Percentiles rank a stretch among this genome's conserved stretches.
Evolutionary conservation across 2,113 vertebrate species (phyloP).

Genomic region (Varanus komodoensis): DNA sequence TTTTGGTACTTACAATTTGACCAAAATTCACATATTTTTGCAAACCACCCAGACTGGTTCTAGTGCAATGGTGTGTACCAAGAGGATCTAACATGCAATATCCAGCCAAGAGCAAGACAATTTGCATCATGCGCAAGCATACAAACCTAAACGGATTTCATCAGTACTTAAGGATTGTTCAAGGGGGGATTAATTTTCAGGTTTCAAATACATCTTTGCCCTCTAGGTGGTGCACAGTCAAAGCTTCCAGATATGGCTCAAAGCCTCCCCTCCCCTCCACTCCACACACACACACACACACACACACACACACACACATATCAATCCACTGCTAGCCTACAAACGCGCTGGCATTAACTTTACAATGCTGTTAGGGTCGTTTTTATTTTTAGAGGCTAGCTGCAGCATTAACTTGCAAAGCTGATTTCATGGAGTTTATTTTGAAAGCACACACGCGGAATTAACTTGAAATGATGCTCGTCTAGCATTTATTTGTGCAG

Average conservation of each 20-base stretch:
- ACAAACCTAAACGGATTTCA: neutral
- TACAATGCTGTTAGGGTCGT: neutral
- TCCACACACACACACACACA: too few relatives aligned
- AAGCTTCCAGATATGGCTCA: neutral
- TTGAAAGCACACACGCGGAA: slow-evolving; percentile 61
- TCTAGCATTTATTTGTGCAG: neutral
- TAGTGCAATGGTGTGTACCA: neutral
- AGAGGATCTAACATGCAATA: neutral
- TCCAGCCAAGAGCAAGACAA: neutral
- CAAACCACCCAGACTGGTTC: neutral
- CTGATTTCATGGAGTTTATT: slow-evolving; percentile 56
- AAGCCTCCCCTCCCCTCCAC: neutral
- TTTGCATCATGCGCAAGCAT: neutral
- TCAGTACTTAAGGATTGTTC: neutral
- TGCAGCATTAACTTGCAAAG: slow-evolving; percentile 56
- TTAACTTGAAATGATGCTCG: neutral
- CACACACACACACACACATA: too few relatives aligned
- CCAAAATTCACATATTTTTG: neutral
- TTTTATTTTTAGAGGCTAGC: slow-evolving; percentile 66
- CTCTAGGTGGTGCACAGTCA: slow-evolving; percentile 54
- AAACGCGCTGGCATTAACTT: slow-evolving; percentile 25
- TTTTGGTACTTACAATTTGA: neutral
- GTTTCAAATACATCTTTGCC: neutral
- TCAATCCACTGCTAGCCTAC: too few relatives aligned
- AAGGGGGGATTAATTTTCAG: neutral